These are phyloP conservation scores for Colostygia pectinataria DNA, from an alignment of 2,888 invertebrate species.

Conservation along the genomic window DNA sequence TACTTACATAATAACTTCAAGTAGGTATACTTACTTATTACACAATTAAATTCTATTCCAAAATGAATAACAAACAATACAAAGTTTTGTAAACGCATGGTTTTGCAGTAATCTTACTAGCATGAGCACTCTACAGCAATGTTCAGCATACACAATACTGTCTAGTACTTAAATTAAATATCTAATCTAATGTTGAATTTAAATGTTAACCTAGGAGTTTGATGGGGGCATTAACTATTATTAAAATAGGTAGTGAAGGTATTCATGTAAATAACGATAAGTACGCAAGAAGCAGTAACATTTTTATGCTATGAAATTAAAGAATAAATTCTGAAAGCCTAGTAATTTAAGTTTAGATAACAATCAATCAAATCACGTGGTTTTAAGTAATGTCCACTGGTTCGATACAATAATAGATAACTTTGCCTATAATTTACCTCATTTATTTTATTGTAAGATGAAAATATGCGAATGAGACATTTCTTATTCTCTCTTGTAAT, in stretches of 20 bases:
- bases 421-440: too few relatives aligned
- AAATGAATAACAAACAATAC: not conserved
- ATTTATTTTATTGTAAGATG: too few relatives aligned
- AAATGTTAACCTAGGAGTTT: constrained; percentile 13
- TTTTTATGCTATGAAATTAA: too few relatives aligned
- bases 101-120: not conserved
- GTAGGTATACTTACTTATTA: constrained; percentile 13
- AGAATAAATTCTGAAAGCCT: too few relatives aligned
- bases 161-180: constrained; percentile 3
- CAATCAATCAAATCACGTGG: too few relatives aligned
- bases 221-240: constrained; percentile 25
- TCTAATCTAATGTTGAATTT: constrained; percentile 14
- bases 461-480: too few relatives aligned
- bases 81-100: constrained; percentile 1
- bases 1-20: not conserved
- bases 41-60: constrained; percentile 6
- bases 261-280: constrained; percentile 9
- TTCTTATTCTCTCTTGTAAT: not conserved
- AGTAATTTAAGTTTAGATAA: too few relatives aligned
- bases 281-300: not conserved
- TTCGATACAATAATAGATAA: too few relatives aligned
- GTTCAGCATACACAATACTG: not conserved
- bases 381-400: too few relatives aligned
- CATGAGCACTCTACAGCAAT: constrained; percentile 1
- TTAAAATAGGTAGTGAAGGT: constrained; percentile 8